These are phyloP conservation scores for Sycophaga agraensis DNA, from an alignment of 1,140 invertebrate species.

Conservation along the genomic window DNA sequence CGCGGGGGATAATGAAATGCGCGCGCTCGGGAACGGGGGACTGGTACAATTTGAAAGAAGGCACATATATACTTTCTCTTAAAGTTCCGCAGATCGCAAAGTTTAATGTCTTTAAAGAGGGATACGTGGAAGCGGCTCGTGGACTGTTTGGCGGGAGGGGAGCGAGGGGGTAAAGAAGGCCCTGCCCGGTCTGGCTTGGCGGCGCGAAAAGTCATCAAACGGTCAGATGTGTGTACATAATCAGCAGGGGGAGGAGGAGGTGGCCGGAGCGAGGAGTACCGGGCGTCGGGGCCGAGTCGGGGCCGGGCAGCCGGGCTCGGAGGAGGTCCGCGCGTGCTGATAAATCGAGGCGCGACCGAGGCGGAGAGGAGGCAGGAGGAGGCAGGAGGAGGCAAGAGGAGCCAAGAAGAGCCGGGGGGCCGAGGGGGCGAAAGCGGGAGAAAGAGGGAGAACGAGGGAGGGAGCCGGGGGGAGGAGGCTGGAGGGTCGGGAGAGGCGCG, in stretches of 20 bases:
- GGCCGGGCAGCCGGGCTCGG: background rate
- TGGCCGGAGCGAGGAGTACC: background rate
- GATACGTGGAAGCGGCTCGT: background rate
- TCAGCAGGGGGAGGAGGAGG: background rate
- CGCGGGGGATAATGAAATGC: too few relatives aligned
- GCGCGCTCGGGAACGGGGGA: too few relatives aligned
- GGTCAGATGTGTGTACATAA: background rate
- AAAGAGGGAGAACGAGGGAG: background rate
- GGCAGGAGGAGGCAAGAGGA: background rate
- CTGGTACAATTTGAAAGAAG: too few relatives aligned
- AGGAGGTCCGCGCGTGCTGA: background rate
- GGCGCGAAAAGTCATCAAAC: constrained; percentile 2
- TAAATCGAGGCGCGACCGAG: constrained; percentile 19
- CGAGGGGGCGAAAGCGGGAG: background rate
- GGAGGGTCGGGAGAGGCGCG: background rate
- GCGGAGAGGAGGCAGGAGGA: background rate
- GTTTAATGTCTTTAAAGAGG: constrained; percentile 4
- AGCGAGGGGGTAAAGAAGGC: background rate
- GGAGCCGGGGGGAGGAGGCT: constrained; percentile 9
- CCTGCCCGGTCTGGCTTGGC: too few relatives aligned
- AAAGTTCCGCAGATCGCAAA: too few relatives aligned
- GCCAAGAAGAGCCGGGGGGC: background rate
- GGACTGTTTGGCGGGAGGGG: too few relatives aligned
- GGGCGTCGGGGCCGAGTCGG: background rate
- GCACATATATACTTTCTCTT: too few relatives aligned